phyloP scores from a whole-genome alignment of 2,113 vertebrate species.

The Malurus alboscapulatus region DNA sequence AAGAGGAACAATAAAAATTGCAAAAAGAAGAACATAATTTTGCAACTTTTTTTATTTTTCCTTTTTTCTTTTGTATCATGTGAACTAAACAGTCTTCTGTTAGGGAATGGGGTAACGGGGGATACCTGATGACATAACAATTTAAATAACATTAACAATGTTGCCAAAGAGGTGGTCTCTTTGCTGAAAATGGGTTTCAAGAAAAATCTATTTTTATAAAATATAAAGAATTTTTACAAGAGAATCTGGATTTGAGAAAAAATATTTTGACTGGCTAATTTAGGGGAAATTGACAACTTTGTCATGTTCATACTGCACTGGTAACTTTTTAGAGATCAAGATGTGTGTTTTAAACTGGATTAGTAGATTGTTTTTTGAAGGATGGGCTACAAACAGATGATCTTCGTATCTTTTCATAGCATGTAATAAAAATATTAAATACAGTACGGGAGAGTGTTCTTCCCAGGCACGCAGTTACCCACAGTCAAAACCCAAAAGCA shows the following conservation, averaged over 20 bases:
- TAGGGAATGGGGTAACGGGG: conserved; percentile 90
- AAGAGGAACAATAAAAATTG: conserved; percentile 87
- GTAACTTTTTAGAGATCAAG: conserved; percentile 99
- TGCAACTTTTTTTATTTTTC: conserved; percentile 87
- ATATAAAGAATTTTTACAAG: conserved; percentile 99
- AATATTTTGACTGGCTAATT: conserved; percentile 99
- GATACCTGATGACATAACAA: conserved; percentile 98
- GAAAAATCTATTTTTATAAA: conserved; percentile 99
- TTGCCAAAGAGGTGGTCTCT: conserved; percentile 99
- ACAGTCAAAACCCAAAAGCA: conserved; percentile 99
- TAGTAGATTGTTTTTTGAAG: conserved; percentile 98
- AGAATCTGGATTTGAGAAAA: conserved; percentile 99
- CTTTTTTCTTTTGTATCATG: conserved; percentile 89
- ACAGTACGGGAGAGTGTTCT: conserved; percentile 92
- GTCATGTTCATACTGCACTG: conserved; percentile 99
- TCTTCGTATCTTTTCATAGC: conserved; percentile 99
- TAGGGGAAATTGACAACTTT: conserved; percentile 98
- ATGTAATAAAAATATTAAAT: conserved; percentile 96
- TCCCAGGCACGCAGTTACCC: conserved; percentile 94
- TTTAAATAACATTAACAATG: conserved; percentile 97
- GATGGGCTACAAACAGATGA: conserved; percentile 98
- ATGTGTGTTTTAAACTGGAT: conserved; percentile 98
- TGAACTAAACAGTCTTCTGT: conserved; percentile 98
- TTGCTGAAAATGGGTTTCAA: conserved; percentile 99
- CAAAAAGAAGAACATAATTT: conserved; percentile 84